Evolutionary conservation across 2,797 vertebrate species (phyloP), one percentile per base, ranked within the genome.

Genomic region (Oryzias sinensis): DNA sequence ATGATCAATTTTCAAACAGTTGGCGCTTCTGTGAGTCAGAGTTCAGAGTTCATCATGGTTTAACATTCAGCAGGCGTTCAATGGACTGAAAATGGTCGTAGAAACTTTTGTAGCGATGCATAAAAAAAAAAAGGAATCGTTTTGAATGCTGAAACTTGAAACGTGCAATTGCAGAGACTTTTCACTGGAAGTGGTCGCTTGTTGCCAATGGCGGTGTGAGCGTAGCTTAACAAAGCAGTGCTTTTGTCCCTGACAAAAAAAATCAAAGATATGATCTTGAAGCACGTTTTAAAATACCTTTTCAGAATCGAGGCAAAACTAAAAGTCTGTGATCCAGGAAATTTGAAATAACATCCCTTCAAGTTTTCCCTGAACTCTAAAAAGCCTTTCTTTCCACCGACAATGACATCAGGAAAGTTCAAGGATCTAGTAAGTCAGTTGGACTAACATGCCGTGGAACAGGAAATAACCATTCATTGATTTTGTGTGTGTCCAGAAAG

Each of bases 391-490:
- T 87, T 76, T 77, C 60, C 43, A 56, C 70, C 59, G 54, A 59
- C 17, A 66, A 83, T 81, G 74, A 85, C 72, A 86, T 71, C 49
- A 71, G 79, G 78, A 83, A 85, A 86, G 89, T 91, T 90, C 87
- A 89, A 90, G 85, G 86, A 88, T 87, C 86, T 76, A 88, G 84
- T 81, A 84, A 84, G 90, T 87, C 87, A 87, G 88, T 87, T 65
- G 84, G 85, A 87, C 89, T 87, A 90, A 90, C 90, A 87, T 85
- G 86, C 83, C 88, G 86, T 77, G 80, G 82, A 90, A 91, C 89
- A 91, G 92, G 91, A 93, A 93, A 92, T 92, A 88, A 89, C 89
- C 86, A 87, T 85, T 82, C 90, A 93, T 92, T 92, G 92, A 93
- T 93, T 93, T 92, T 88, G 85, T 87, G 88, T 89, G 90, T 90